Base-by-base conservation (phyloP, 35 echinoderm and acorn worm species). In the Strongylocentrotus purpuratus region DNA sequence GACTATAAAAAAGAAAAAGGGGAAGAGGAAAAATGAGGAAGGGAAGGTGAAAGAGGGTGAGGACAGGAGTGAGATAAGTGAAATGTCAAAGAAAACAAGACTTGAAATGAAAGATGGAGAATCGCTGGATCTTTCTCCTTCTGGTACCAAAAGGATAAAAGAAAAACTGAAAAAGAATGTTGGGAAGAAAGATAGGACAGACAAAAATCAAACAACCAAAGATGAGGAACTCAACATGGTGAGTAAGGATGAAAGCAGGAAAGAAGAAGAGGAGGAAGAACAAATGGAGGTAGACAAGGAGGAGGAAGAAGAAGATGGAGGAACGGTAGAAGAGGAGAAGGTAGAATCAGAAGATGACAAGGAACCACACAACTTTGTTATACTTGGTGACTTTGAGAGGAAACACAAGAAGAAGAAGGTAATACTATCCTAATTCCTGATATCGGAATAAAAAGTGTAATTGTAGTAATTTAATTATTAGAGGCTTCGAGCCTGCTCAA, bases 391-490 rank as follows among this genome's bases (percentile, higher is more conserved):
- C 55, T 94, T 96, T 89, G 95, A 95, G 46, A 87, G 90, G 78
- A 86, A 87, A 58, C 96, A 95, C 47, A 94, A 96, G 50, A 88
- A 97, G 50, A 88, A 97, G 61, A 96, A 96, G 95, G 97, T 97
- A 96, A 85, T 18, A 78, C 20, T 78, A 18, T 78, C 20, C 22
- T 8, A 78, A 22, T 78, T 1, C n/a, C 25, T 78, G 5, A 8
- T 78, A 22, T 41, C 35, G 1, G 35, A 41, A 41, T 0, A 41
- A 41, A 55, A 55, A 15, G 11, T 3, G 9, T 14, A 55, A 55
- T 14, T 55, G 50, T 55, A 55, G 15, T 55, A 0, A 55, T 8
- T 55, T 11, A 55, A 6, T 55, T 55, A 13, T 52, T 41, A 41
- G 35, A 41, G 35, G 35, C 35, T 41, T 41, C 0, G 35, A 41